Evolutionary conservation across 2,888 invertebrate species (phyloP), one percentile per base, ranked within the genome.

Genomic region (Acleris cristana): DNA sequence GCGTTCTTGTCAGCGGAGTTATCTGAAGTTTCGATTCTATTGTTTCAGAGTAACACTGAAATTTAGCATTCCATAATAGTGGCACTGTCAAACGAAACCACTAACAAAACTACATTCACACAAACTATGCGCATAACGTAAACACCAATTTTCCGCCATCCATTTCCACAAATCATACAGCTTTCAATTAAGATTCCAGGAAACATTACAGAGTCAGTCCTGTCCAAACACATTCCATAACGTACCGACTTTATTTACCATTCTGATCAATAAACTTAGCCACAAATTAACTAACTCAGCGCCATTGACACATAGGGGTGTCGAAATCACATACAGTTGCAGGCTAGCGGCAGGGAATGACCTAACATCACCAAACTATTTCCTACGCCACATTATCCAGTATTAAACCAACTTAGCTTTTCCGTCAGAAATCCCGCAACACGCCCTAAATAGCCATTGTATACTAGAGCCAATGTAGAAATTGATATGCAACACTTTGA

Each of bases 141-240:
- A 19, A 14, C 51, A 51, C 7, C 8, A 12, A 19, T 19, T 19
- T 19, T 12, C 8, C 51, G 16, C 12, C 45, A 53, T 49, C 45
- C 48, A 63, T 67, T 58, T 48, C 67, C 62, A 63, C 48, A 53
- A 62, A 67, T 67, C 55, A 53, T 62, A 62, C 66, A 61, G 18
- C 62, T 54, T 67, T 63, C 67, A 67, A 67, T 67, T 63, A 57
- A 57, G 57, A 67, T 67, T 67, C 62, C 48, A 26, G 58, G 67
- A 67, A 63, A 62, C 67, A 67, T 57, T 53, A 23, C 62, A 23
- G 52, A 67, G 58, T 63, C 57, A 40, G 26, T 14, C 14, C 48
- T 62, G 67, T 67, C 67, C 48, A 67, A 67, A 63, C 67, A 67
- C 62, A 58, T 63, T 57, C 53, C 48, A 48, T 34, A 67, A 62